Evolutionary conservation across 2,113 vertebrate genomes (phyloP), one percentile per base, ranked within the genome.

Genomic region (Engystomops pustulosus): DNA sequence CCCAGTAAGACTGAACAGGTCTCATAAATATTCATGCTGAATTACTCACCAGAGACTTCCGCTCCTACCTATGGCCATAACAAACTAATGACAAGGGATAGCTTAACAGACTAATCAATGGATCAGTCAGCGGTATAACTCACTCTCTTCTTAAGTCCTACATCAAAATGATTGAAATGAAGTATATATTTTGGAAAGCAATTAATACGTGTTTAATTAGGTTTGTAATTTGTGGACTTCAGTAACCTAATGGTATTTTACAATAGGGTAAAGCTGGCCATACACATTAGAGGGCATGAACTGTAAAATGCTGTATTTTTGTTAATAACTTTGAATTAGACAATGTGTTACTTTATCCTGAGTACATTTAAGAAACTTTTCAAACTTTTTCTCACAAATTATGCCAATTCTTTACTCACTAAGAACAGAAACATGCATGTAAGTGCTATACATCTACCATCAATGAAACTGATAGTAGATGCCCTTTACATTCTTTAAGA

Each of bases 1-100:
- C 17, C 25, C 25, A 49, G 32, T 75, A 75, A 75, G 11, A 49
- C 20, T 49, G 70, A 32, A 18, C 11, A n/a, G 75, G 32, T 55
- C 49, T 77, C 45, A 77, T 77, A 77, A 77, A 77, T 77, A 77
- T 58, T 55, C 71, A 75, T 75, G 15, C 11, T 17, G n/a, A 14
- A 58, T 58, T 49, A 23, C 49, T 38, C 75, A 38, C 20, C 51
- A 38, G 30, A 15, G 75, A 38, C 45, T 32, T 77, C 15, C 32
- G 17, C 30, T 77, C 34, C 75, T 51, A 58, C 34, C 51, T 77
- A 77, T n/a, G 34, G 10, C 36, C 30, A 77, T 77, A 77, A 58
- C 30, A 77, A 58, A 58, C 32, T 51, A 75, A 51, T 75, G 49
- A 58, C 32, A 77, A 23, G 20, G 2, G n/a, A 58, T 36, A 53